Base-by-base conservation (phyloP, 2,888 invertebrate species). In the Diplolepis rosae region DNA sequence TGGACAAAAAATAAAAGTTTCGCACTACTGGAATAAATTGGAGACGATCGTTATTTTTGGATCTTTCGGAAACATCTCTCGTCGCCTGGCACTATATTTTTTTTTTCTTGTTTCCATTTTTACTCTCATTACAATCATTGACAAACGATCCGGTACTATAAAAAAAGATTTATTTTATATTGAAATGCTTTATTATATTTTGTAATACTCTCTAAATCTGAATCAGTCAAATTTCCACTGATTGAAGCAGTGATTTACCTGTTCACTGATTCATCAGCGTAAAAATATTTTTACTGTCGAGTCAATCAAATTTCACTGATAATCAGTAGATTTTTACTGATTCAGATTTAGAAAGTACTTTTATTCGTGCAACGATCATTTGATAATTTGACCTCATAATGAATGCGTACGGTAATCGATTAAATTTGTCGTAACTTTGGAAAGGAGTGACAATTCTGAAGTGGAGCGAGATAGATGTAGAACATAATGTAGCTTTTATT, bases 391-490 rank as follows among this genome's bases (percentile, higher is more conserved):
- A n/a, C n/a, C n/a, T n/a, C n/a, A n/a, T n/a, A n/a, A n/a, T n/a
- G n/a, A n/a, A n/a, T n/a, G n/a, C n/a, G n/a, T 0, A 4, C 22
- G 22, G 3, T 50, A 18, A 24, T 11, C 24, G 15, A 11, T 48
- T 50, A 24, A 0, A 50, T 56, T 35, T 35, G 32, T 56, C 32
- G 5, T 13, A 56, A 11, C 30, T 32, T 22, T 35, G 13, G 30
- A 54, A 32, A 54, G 54, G 32, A 15, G 32, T 32, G 56, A 32
- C 32, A 56, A 56, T 56, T 56, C 56, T 13, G 11, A 35, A 32
- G 13, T 4, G 22, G n/a, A 61, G 35, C 35, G 35, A 56, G 35
- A 56, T 56, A 56, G 39, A 24, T 61, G 24, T 24, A 9, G 22
- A 61, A 61, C 39, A 39, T 35, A 39, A 61, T 61, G 24, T 39